phyloP scores from a whole-genome alignment of 2,113 vertebrate species.

The Cairina moschata region DNA sequence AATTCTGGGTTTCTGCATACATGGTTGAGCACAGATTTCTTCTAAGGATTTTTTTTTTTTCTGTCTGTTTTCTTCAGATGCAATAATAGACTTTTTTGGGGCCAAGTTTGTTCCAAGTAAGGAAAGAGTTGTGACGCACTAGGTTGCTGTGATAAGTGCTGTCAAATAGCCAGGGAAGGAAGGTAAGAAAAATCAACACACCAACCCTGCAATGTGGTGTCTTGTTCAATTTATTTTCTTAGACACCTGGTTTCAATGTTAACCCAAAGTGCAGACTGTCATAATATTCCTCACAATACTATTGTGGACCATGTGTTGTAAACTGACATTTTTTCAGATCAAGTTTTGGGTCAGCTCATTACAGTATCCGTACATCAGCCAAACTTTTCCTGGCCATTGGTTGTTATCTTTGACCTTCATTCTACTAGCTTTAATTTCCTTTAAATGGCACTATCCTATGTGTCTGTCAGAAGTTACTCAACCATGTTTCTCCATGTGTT shows the following conservation, averaged over 20 bases:
- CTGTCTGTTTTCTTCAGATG: neutral
- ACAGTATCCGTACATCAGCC: neutral
- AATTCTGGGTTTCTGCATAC: neutral
- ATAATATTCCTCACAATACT: neutral
- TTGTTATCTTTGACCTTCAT: neutral
- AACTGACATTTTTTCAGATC: neutral
- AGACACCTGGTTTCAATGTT: neutral
- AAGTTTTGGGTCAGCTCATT: neutral
- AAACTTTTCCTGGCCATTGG: neutral
- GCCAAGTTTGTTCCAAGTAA: neutral
- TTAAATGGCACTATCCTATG: neutral
- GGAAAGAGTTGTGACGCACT: neutral
- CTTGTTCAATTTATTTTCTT: neutral
- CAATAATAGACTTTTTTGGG: neutral
- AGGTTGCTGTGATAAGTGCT: neutral
- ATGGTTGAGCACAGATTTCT: neutral
- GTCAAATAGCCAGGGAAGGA: neutral
- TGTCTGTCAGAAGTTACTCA: constrained; percentile 22
- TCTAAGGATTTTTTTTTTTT: neutral
- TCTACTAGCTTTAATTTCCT: neutral
- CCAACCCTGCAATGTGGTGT: neutral
- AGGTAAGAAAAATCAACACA: neutral
- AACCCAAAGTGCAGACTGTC: neutral
- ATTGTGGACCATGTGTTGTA: neutral
- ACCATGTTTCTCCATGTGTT: constrained; percentile 5